Base-by-base conservation (phyloP, 2,797 vertebrate species). In the Bufotes viridis region DNA sequence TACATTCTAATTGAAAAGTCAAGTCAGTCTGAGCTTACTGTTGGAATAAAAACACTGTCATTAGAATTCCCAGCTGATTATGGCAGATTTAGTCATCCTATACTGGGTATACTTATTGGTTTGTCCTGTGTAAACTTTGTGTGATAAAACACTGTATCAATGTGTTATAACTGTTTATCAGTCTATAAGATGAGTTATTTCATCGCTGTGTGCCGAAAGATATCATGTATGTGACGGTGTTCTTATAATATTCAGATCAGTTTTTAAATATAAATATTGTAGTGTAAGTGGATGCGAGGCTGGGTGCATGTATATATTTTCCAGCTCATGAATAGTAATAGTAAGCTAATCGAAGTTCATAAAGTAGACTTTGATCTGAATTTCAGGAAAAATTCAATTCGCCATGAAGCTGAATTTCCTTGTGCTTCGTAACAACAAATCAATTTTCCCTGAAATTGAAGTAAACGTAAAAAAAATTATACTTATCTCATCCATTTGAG, bases 1-100 rank as follows among this genome's bases (percentile, higher is more conserved):
- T 94, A 87, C 83, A 88, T 92, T 94, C 94, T 93, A 94, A 93
- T 93, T 93, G 92, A 94, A 93, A 91, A 49, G 63, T 80, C n/a
- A 85, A 93, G 90, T 89, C 88, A 87, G 82, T 92, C 91, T 89
- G 57, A 91, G 24, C 85, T 91, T 90, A 88, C 89, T 85, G 91
- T 90, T 67, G 88, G 88, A 89, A 83, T 87, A 91, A 91, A 91
- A 92, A 26, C 89, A 90, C 53, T 34, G 78, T 85, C 79, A n/a
- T 82, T 87, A 76, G 85, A 90, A 89, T 69, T 90, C 79, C 86
- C 93, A 12, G 4, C 69, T 76, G 90, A 91, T 85, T 88, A 86
- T 70, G 89, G 78, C 78, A 84, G 65, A 57, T 87, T 91, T 90
- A 90, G 84, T 86, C 89, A 89, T n/a, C 22, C 85, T 91, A 86